Evolutionary conservation across 2,797 vertebrate genomes (phyloP).

Genomic region (Phataginus tricuspis): DNA sequence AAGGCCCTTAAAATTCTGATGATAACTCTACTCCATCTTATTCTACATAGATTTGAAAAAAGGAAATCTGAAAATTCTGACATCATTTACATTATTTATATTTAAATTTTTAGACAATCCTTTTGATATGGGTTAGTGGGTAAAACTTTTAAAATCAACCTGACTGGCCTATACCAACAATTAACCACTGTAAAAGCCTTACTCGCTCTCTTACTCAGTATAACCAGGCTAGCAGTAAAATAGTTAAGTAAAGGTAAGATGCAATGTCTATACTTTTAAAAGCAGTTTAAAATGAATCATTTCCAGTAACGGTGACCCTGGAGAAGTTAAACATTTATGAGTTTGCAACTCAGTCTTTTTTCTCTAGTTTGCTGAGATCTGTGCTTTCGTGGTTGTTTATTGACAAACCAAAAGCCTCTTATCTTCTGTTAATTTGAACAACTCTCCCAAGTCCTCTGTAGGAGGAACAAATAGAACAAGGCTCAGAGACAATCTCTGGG

Average conservation of each 20-base stretch:
- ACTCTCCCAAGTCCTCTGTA: conserved; percentile 8
- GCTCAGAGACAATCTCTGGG: conserved; percentile 35
- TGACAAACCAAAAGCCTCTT: conserved; percentile 71
- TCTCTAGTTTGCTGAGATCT: conserved; percentile 65
- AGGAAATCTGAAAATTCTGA: not conserved
- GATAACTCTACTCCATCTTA: not conserved
- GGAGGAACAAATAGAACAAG: conserved; percentile 55
- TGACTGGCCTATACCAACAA: not conserved
- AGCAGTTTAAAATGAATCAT: conserved; percentile 1
- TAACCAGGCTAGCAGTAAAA: not conserved
- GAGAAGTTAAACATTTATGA: conserved; percentile 77
- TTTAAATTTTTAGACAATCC: not conserved
- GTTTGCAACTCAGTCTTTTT: conserved; percentile 18
- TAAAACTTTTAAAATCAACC: not conserved
- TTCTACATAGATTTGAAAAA: not conserved
- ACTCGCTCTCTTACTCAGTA: not conserved
- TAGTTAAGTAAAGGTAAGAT: not conserved
- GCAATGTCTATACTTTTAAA: conserved; percentile 34
- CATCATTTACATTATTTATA: not conserved
- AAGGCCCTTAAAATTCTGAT: not conserved
- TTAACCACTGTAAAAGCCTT: not conserved
- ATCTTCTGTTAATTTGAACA: conserved; percentile 75
- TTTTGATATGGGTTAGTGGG: not conserved
- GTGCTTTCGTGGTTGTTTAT: conserved; percentile 66
- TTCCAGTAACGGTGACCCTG: conserved; percentile 46